Evolutionary conservation across 2,888 invertebrate genomes (phyloP), one percentile per base, ranked within the genome.

Genomic region (Lapara coniferarum): DNA sequence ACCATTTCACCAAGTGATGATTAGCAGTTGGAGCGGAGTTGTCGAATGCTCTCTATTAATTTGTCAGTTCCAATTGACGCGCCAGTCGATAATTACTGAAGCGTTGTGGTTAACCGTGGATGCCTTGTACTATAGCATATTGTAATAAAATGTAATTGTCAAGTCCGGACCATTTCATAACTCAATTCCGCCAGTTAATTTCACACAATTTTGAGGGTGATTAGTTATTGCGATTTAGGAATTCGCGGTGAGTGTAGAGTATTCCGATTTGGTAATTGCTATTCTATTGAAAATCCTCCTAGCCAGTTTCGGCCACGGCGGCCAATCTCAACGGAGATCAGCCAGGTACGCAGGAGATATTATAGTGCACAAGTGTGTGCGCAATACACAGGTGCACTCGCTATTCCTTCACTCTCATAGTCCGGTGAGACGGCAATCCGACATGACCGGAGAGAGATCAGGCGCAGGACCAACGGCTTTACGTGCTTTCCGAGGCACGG

Each of bases 31-130:
- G 81, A 82, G 75, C 70, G 66, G 73, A 78, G 78, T 80, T 73
- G 76, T 77, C 76, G 84, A 81, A 82, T 79, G 80, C 80, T 84
- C 82, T 81, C 89, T 86, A 89, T 88, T 88, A 89, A 89, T 89
- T 89, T 87, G 87, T 82, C 86, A 80, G 77, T 83, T 78, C 81
- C 84, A 88, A 87, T 88, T 86, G 84, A 81, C 81, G 78, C 77
- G 81, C 81, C 78, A 78, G 77, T 73, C 75, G 76, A 83, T 88
- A 86, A 88, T 87, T 86, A 80, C 75, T 80, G 74, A 78, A 85
- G 78, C 78, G 74, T 77, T 80, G 83, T 73, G 81, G 83, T 81
- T 80, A 78, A 81, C 80, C 80, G 73, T 25, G 37, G 75, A 73
- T 73, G 72, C 72, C 74, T 76, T 70, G 70, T 73, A 67, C 71